Base-by-base conservation (phyloP, 2,888 invertebrate genomes). In the Stenoptilia bipunctidactyla region DNA sequence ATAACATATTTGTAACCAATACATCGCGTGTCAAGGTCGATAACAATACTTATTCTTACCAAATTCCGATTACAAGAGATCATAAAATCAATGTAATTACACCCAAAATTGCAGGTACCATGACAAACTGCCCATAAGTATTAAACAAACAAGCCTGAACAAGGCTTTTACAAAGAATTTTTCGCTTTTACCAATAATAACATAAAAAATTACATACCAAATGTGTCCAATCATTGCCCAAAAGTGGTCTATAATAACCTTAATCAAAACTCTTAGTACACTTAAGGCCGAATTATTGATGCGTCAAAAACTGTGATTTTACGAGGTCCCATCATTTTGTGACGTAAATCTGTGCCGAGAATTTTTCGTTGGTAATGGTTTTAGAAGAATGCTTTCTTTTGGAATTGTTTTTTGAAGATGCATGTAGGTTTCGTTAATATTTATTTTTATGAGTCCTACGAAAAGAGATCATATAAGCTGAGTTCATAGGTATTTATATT, bases 191-290 rank as follows among this genome's bases (percentile, higher is more conserved):
- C 62, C 66, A 77, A 76, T 75, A 75, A 71, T 68, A 64, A 58
- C 59, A 61, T 50, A 55, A 65, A 51, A 73, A 69, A 71, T 65
- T 67, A 69, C 53, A 63, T 51, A 61, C 56, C 48, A 60, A 73
- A 71, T 71, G 65, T 71, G 75, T 68, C 70, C 76, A 75, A 76
- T 77, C 71, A 76, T 62, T 51, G 56, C 39, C 46, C 59, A 47
- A 71, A 72, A 79, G 68, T 76, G 75, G 69, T 56, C 55, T 4
- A 60, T 73, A 75, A 80, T 72, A 56, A 67, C 58, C 65, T 66
- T 66, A 71, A 73, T 69, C 58, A 48, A 57, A 55, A 65, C 68
- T 66, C 66, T 68, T 65, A 61, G 59, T 66, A 60, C 33, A 20
- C 20, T 20, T 20, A 20, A 20, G 20, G 20, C 8, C 8, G 20